Base-by-base conservation (phyloP, 2,113 vertebrate genomes). In the Nerophis ophidion region DNA sequence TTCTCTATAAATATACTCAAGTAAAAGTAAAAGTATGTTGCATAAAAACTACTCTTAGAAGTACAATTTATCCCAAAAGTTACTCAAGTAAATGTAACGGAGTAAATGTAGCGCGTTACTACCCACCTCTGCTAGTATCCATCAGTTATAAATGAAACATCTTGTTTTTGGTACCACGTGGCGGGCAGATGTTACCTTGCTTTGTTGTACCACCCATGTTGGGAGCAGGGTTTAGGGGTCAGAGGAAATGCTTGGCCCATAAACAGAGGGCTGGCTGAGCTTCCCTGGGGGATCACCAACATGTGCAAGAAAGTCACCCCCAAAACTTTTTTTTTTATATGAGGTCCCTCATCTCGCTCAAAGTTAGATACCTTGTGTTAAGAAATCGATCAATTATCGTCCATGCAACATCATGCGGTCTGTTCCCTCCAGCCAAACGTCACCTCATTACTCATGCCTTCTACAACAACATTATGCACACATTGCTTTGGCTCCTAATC, bases 201-300 rank as follows among this genome's bases (percentile, higher is more conserved):
- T 64, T 68, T 65, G 48, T 72, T 61, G 0, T 71, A 67, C 71
- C 63, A 72, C 71, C 73, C 68, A 61, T 44, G 5, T 13, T 36
- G 26, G 17, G 26, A 57, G 34, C 52, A 16, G 11, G 16, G 53
- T 10, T 5, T 16, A 55, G 1, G 42, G 60, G 38, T 65, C 51
- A 51, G 46, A 45, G 48, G 34, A 9, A 40, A 26, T 26, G 26
- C 63, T 16, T 11, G 36, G 13, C 17, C 12, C 40, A 52, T 66
- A 50, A 57, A 13, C 40, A 40, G 54, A 15, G 5, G 14, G 36
- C 16, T 57, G 10, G 42, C 16, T 42, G 16, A 38, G 55, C 33
- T 38, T 65, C 40, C 48, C 12, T 9, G 34, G 8, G 1, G 15
- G 12, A 38, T n/a, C 8, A 10, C 14, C 17, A 1, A 12, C 40